A percentile compares a stretch with the other conserved stretches of the same genome.
Conservation (phyloP, 2,797 vertebrate genomes). For the Anguilla obscura region DNA sequence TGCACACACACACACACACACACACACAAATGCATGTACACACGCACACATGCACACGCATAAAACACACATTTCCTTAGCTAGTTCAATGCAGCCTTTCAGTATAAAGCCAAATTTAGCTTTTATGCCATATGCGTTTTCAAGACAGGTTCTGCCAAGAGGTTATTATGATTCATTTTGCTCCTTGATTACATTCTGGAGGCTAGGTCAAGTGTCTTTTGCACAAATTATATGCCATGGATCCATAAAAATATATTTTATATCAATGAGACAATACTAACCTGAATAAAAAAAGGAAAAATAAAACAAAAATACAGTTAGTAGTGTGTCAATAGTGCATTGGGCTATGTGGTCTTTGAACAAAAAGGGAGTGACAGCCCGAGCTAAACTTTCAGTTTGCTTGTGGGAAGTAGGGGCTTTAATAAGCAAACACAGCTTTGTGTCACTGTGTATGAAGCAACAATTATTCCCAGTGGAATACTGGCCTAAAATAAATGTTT, state of each 20-base stretch:
- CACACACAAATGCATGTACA: not conserved
- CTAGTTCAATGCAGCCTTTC: not conserved
- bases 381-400: not conserved
- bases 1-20: not conserved
- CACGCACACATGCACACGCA: not conserved
- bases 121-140: not conserved
- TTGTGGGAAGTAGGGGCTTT: not conserved
- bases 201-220: not conserved
- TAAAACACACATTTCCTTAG: not conserved
- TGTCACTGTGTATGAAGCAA: not conserved
- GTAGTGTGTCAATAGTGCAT: not conserved
- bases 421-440: not conserved
- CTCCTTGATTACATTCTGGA: not conserved
- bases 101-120: not conserved
- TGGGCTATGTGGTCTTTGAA: not conserved
- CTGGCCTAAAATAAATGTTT: not conserved
- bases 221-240: not conserved
- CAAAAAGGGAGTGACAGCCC: no score
- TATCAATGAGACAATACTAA: no score
- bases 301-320: no score
- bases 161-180: not conserved
- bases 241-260: no score
- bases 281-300: no score
- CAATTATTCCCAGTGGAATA: not conserved
- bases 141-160: not conserved